These are phyloP conservation scores for Amphimallon solstitiale DNA, from an alignment of 2,888 invertebrate genomes.

Conservation along the genomic window DNA sequence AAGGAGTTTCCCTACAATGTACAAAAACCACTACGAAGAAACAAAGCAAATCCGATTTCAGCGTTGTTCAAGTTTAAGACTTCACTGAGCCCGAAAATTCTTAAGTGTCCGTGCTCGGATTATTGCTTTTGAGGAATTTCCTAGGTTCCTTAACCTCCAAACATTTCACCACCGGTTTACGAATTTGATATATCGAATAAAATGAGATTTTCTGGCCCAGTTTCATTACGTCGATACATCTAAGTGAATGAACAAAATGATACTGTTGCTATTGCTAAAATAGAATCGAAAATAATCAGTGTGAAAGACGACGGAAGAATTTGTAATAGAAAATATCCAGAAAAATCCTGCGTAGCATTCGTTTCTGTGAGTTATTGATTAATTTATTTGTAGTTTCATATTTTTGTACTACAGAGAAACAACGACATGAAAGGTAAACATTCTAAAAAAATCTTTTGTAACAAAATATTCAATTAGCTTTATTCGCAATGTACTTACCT, in stretches of 20 bases:
- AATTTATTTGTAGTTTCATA: no score
- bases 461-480: no score
- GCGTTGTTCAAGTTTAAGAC: conserved; percentile 34
- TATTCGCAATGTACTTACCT: no score
- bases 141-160: conserved; percentile 28
- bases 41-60: conserved; percentile 35
- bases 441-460: no score
- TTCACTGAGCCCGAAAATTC: conserved; percentile 35
- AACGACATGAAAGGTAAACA: no score
- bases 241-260: not conserved
- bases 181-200: conserved; percentile 14
- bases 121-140: conserved; percentile 34
- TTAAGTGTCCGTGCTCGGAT: conserved; percentile 34
- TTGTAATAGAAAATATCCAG: no score
- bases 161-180: conserved; percentile 23
- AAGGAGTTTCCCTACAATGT: conserved; percentile 3
- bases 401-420: no score
- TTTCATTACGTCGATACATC: conserved; percentile 10
- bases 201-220: not conserved
- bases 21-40: conserved; percentile 28
- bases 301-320: no score
- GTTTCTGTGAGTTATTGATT: no score
- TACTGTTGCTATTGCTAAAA: no score
- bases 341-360: no score
- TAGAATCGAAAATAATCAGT: no score